Percentiles rank a stretch among this genome's conserved stretches.
Evolutionary conservation across 2,797 vertebrate genomes (phyloP).

Genomic region (Corythornis leucogaster): DNA sequence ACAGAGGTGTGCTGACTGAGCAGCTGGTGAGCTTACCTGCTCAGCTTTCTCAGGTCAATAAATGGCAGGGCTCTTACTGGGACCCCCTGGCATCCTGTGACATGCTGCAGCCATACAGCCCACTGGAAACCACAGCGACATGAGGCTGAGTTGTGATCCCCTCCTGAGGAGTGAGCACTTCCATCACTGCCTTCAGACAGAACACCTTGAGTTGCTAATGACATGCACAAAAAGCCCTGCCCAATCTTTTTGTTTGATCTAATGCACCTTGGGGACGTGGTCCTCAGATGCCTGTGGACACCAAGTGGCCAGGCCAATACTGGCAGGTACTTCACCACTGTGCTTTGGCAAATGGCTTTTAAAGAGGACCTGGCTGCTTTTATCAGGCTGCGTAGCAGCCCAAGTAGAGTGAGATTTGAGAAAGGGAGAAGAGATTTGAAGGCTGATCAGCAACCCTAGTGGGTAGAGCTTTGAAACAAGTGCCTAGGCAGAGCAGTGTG

Average conservation of each 20-base stretch:
- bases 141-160: neutral
- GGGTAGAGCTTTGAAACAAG: neutral
- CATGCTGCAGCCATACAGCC: fast-evolving
- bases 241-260: neutral
- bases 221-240: neutral
- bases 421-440: too few species aligned
- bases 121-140: neutral
- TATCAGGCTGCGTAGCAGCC: neutral
- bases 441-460: neutral
- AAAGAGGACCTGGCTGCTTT: neutral
- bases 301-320: neutral
- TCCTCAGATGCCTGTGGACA: neutral
- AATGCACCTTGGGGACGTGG: neutral
- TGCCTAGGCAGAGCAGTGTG: neutral
- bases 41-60: neutral
- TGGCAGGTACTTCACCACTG: neutral
- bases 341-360: neutral
- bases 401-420: too few species aligned
- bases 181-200: neutral
- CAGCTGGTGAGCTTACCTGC: neutral
- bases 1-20: neutral
- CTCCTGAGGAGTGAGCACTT: neutral
- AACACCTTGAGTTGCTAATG: neutral
- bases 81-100: neutral
- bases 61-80: neutral